Base-by-base conservation (phyloP, 2,888 invertebrate genomes). In the Andrena marginata region DNA sequence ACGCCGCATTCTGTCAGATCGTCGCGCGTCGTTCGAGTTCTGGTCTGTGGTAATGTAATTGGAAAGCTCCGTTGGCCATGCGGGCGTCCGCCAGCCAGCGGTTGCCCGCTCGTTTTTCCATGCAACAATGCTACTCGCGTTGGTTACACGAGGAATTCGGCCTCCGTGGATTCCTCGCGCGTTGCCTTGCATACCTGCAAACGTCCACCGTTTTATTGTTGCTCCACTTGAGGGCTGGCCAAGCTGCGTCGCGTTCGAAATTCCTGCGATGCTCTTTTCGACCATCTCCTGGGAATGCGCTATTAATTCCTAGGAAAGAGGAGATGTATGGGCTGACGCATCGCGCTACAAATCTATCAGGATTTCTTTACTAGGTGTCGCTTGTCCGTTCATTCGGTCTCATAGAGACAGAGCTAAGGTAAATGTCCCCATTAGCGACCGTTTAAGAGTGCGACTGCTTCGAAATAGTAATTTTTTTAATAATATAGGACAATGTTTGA, bases 11-110 rank as follows among this genome's bases (percentile, higher is more conserved):
- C n/a, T 51, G 26, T 73, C 31, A 23, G 73, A 64, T 33, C 62
- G 63, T 49, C 72, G 81, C 23, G 35, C 35, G 35, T 64, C 69
- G 69, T 60, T 65, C 51, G 63, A 64, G 70, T 23, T 65, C n/a
- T 26, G 35, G n/a, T 33, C 31, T 16, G 68, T 49, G 75, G 79
- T 84, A 84, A 84, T 83, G 84, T 84, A 84, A 84, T 84, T 84
- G 84, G 79, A 84, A 84, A 84, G 83, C 79, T 69, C 60, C 71
- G 48, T 60, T 60, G 65, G 71, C 48, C 51, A 48, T 16, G 60
- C 56, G 60, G 31, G 33, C 33, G 56, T 65, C 81, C 42, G 26
- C 67, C 71, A 56, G 26, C 29, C 29, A 26, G 23, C 54, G 67
- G 72, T 72, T 56, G 49, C 20, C 48, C 33, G 51, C 48, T 33